These are phyloP conservation scores for Etheostoma spectabile DNA, from an alignment of 2,113 vertebrate genomes.

Conservation along the genomic window DNA sequence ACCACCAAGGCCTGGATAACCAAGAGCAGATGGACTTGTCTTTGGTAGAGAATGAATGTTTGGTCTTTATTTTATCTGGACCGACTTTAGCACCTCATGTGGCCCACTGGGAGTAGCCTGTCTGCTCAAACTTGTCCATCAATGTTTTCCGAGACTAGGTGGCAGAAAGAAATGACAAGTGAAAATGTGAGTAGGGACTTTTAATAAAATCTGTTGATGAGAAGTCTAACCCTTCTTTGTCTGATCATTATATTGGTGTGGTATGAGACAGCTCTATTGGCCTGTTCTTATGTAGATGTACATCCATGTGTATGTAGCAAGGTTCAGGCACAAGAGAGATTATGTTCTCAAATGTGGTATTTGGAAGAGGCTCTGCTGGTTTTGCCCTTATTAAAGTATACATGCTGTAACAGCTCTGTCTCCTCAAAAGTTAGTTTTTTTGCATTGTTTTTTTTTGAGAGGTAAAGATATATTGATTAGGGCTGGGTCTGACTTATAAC, in stretches of 20 bases:
- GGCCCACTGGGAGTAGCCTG: conserved; percentile 36
- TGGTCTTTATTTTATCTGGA: conserved; percentile 51
- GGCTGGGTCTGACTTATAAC: too few relatives aligned
- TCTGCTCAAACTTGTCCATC: conserved; percentile 35
- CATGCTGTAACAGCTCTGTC: neutral
- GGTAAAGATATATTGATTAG: neutral
- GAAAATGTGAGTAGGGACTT: conserved; percentile 25
- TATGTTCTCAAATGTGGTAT: neutral
- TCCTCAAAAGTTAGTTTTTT: neutral
- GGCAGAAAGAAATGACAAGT: conserved; percentile 33
- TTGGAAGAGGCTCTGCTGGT: neutral
- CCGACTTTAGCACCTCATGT: conserved; percentile 32
- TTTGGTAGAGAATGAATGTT: conserved; percentile 29
- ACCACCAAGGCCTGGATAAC: conserved; percentile 30
- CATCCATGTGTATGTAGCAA: neutral
- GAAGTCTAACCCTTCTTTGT: neutral
- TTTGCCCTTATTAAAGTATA: neutral
- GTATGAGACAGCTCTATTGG: neutral
- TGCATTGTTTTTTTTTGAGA: neutral
- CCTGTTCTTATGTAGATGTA: neutral
- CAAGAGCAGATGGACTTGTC: conserved; percentile 59
- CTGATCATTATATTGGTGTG: neutral
- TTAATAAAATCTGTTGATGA: neutral
- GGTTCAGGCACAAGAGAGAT: neutral
- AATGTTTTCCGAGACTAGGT: neutral